Conservation (phyloP, 2,113 vertebrate species). For the Pandion haliaetus region DNA sequence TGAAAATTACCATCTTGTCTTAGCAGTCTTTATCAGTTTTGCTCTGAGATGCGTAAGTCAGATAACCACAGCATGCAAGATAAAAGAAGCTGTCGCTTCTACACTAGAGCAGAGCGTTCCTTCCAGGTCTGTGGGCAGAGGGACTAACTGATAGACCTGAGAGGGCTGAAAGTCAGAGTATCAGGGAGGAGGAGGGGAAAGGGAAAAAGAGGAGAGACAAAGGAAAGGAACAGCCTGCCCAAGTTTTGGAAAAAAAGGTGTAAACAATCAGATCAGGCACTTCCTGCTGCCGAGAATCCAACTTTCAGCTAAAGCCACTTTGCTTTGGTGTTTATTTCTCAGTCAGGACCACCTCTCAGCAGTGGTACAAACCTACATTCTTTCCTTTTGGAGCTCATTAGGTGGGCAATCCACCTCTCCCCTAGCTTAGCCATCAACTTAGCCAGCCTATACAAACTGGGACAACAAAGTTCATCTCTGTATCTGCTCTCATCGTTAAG, state of each 20-base stretch:
- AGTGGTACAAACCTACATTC: neutral
- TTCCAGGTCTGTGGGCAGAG: neutral
- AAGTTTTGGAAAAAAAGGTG: neutral
- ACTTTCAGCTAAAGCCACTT: neutral
- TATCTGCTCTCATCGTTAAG: neutral
- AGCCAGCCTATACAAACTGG: neutral
- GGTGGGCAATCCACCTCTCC: neutral
- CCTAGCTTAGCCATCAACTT: neutral
- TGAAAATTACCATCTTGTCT: neutral
- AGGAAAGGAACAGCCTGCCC: neutral
- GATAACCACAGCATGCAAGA: neutral
- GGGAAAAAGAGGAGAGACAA: neutral
- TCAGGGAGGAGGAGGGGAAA: fast-evolving
- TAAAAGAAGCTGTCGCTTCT: neutral
- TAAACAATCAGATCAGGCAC: neutral
- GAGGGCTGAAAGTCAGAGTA: neutral
- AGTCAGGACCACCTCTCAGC: neutral
- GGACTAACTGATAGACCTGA: neutral
- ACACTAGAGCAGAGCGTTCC: neutral
- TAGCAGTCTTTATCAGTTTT: neutral
- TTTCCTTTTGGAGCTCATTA: neutral
- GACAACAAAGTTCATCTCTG: neutral
- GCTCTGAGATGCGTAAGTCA: neutral
- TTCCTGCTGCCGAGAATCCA: neutral
- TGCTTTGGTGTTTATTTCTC: neutral